These are phyloP conservation scores for Pangasius larnaudii DNA, from an alignment of 2,797 vertebrate species.

Conservation along the genomic window DNA sequence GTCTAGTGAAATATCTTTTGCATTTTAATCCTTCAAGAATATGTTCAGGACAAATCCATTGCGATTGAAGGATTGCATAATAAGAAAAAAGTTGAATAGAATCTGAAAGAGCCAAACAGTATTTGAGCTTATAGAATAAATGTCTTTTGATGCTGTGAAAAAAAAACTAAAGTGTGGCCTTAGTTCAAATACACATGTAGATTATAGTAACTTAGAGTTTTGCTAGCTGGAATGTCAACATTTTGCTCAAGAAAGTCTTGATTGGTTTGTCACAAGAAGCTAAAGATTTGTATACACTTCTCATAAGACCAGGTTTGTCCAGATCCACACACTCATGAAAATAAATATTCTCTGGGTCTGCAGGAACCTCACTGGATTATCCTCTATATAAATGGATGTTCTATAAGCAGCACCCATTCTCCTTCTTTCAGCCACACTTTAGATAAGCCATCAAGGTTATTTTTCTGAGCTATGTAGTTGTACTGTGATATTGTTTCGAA, in stretches of 20 bases:
- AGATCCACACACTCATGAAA: not conserved
- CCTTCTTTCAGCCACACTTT: conserved; percentile 18
- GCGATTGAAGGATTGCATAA: not conserved
- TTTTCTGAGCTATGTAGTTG: conserved; percentile 15
- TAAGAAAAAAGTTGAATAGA: not conserved
- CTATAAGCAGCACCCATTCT: not conserved
- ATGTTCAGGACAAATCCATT: not conserved
- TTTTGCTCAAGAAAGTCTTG: not conserved
- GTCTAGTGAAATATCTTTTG: not conserved
- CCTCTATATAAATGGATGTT: conserved; percentile 11
- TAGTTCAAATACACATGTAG: not conserved
- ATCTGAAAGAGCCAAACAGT: not conserved
- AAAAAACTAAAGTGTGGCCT: not conserved
- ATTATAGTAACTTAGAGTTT: not conserved
- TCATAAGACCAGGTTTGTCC: not conserved
- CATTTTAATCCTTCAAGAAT: not conserved
- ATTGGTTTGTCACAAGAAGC: not conserved
- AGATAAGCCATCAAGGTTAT: conserved; percentile 26
- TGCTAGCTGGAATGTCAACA: not conserved
- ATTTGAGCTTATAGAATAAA: not conserved
- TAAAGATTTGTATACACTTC: not conserved
- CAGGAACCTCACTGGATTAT: not conserved
- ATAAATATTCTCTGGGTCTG: not conserved
- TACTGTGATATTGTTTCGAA: conserved; percentile 51
- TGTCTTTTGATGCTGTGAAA: not conserved